Evolutionary conservation across 1,140 invertebrate genomes (phyloP).

Genomic region (Aricia agestis): DNA sequence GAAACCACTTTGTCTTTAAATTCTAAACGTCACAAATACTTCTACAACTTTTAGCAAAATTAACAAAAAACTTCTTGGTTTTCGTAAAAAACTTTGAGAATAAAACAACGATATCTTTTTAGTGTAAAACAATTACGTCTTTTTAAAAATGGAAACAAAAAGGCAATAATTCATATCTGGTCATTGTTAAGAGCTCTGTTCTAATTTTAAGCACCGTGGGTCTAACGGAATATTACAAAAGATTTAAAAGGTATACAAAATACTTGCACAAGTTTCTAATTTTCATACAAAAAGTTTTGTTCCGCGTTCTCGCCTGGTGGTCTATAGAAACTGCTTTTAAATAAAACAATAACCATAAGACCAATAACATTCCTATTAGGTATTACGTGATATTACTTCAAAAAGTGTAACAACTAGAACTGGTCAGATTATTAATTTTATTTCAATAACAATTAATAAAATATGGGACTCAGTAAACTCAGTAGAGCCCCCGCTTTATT

Average conservation of each 20-base stretch:
- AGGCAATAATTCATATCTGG: slow-evolving; percentile 57
- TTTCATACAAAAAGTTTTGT: slow-evolving; percentile 10
- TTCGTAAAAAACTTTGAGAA: background rate
- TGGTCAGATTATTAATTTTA: background rate
- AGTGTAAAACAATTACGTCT: slow-evolving; percentile 13
- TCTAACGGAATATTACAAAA: slow-evolving; percentile 58
- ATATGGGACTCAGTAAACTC: too few relatives aligned
- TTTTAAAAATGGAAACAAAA: slow-evolving; percentile 32
- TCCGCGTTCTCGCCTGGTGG: background rate
- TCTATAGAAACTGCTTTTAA: background rate
- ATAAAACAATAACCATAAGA: background rate
- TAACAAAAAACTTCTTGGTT: slow-evolving; percentile 24
- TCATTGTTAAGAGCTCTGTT: slow-evolving; percentile 37
- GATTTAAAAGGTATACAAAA: slow-evolving; percentile 41
- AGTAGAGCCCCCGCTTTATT: too few relatives aligned
- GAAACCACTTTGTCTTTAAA: too few relatives aligned
- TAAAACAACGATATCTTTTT: background rate
- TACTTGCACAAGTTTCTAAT: slow-evolving; percentile 54
- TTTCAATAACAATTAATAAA: background rate
- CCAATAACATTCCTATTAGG: background rate
- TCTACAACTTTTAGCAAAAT: too few relatives aligned
- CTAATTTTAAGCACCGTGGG: slow-evolving; percentile 37
- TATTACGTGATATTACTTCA: too few relatives aligned
- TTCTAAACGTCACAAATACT: too few relatives aligned
- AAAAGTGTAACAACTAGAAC: too few relatives aligned